Evolutionary conservation across 2,113 vertebrate genomes (phyloP).

Genomic region (Nibea albiflora): DNA sequence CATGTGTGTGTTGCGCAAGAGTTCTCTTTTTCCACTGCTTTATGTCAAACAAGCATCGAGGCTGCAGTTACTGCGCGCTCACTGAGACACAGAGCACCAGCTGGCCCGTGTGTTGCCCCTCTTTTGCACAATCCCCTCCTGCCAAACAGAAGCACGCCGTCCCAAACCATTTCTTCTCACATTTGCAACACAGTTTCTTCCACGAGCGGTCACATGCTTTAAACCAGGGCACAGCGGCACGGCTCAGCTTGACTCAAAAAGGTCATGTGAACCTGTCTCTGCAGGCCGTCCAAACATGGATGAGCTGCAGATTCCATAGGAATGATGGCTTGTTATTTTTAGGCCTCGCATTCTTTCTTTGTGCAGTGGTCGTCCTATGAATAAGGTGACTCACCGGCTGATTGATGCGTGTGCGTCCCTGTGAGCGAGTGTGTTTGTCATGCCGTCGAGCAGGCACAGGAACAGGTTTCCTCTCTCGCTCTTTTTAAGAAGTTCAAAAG

Average conservation of each 20-base stretch:
- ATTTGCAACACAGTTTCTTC: slow-evolving; percentile 39
- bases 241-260: slow-evolving; percentile 49
- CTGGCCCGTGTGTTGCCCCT: slow-evolving; percentile 39
- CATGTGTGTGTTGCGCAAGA: slow-evolving; percentile 66
- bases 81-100: slow-evolving; percentile 56
- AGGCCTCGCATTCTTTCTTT: slow-evolving; percentile 69
- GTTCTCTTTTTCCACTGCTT: slow-evolving; percentile 56
- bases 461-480: slow-evolving; percentile 73
- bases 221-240: slow-evolving; percentile 41
- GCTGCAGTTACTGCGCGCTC: slow-evolving; percentile 44
- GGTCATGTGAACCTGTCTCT: slow-evolving; percentile 64
- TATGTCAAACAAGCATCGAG: slow-evolving; percentile 54
- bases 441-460: slow-evolving; percentile 61
- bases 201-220: slow-evolving; percentile 46
- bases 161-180: slow-evolving; percentile 48
- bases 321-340: slow-evolving; percentile 76
- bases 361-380: slow-evolving; percentile 68
- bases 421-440: slow-evolving; percentile 68
- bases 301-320: slow-evolving; percentile 64
- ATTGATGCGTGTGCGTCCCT: slow-evolving; percentile 62
- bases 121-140: slow-evolving; percentile 25
- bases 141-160: slow-evolving; percentile 63
- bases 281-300: slow-evolving; percentile 62
- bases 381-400: slow-evolving; percentile 75
- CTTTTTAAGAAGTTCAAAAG: slow-evolving; percentile 39